Conservation (phyloP, 2,888 invertebrate genomes). For the Drosophila mettleri region DNA sequence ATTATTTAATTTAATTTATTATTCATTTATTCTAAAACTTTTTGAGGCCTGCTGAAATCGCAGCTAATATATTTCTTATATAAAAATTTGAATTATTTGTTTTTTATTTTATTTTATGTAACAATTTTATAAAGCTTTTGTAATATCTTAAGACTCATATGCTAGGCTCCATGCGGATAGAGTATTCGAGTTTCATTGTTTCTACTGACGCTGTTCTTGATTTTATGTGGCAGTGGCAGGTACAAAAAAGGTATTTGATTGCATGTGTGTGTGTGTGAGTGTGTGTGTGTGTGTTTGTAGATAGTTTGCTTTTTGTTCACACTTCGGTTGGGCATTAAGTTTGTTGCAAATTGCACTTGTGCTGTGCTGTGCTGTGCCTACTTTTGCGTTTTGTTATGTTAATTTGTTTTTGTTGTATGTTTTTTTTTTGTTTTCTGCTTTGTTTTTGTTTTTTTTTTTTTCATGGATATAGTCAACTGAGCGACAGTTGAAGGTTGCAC, state of each 20-base stretch:
- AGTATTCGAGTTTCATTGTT: neutral
- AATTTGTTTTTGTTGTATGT: constrained; percentile 57
- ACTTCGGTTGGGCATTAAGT: constrained; percentile 51
- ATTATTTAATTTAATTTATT: constrained; percentile 1
- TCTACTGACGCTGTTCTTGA: neutral
- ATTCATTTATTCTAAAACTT: neutral
- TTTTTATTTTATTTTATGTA: neutral
- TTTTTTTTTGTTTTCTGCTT: constrained; percentile 42
- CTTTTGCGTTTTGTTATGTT: constrained; percentile 61
- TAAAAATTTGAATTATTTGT: neutral
- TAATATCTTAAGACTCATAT: too few species aligned
- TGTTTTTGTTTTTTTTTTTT: constrained; percentile 12
- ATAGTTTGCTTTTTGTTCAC: constrained; percentile 53
- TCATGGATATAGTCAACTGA: constrained; percentile 47
- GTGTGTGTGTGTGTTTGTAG: constrained; percentile 7
- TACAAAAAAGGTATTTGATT: constrained; percentile 19
- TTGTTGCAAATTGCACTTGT: constrained; percentile 76
- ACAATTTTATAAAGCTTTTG: too few species aligned
- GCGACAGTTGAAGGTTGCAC: constrained; percentile 74
- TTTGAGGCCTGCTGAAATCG: neutral
- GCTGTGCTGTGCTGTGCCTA: constrained; percentile 56
- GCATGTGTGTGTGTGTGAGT: constrained; percentile 7
- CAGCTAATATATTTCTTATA: neutral
- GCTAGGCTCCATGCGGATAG: neutral
- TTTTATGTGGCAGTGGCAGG: constrained; percentile 31